phyloP scores from a whole-genome alignment of 2,113 vertebrate species.

The Ammodramus savannarum region DNA sequence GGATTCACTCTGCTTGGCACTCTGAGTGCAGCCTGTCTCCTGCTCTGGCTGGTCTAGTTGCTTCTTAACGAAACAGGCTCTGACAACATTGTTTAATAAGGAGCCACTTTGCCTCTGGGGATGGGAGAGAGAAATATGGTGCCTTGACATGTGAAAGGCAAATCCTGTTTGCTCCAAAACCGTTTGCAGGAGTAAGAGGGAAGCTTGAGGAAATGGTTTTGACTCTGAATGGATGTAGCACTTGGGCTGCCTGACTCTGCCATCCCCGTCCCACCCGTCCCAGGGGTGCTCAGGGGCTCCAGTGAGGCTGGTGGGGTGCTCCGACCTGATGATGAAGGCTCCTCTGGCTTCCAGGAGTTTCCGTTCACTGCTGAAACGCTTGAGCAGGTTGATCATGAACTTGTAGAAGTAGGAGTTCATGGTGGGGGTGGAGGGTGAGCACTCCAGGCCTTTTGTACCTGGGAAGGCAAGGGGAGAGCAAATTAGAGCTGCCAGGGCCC shows the following conservation, averaged over 20 bases:
- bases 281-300: neutral
- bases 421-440: constrained; percentile 93
- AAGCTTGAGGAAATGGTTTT: neutral
- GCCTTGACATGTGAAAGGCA: neutral
- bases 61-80: neutral
- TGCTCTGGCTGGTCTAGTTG: neutral
- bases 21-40: neutral
- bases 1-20: neutral
- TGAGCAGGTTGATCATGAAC: constrained; percentile 98
- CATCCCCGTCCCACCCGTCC: accelerated
- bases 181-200: accelerated
- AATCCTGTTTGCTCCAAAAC: neutral
- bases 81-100: neutral
- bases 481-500: neutral
- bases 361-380: constrained; percentile 90
- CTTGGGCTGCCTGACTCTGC: neutral
- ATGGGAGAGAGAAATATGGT: neutral
- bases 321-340: constrained; percentile 93
- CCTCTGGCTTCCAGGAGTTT: constrained; percentile 92
- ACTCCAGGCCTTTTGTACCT: constrained; percentile 82
- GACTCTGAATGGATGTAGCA: neutral
- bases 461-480: neutral
- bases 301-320: neutral
- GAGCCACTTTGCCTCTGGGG: neutral
- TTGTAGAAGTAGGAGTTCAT: constrained; percentile 99